phyloP scores from a whole-genome alignment of 2,888 invertebrate genomes.

The Pandemis heparana region DNA sequence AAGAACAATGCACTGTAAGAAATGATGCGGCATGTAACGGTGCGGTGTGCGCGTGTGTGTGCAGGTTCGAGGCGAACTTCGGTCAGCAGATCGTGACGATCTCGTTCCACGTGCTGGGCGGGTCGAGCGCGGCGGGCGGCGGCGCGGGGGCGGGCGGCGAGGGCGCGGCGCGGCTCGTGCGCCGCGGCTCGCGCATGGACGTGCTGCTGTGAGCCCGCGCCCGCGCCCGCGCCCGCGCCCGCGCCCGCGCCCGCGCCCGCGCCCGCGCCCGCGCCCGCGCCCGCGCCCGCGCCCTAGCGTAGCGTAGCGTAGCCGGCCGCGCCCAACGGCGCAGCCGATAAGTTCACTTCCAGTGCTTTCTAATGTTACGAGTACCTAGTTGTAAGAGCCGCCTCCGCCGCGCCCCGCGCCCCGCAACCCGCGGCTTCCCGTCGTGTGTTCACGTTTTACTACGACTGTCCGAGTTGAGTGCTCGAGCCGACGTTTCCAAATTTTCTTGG shows the following conservation, averaged over 20 bases:
- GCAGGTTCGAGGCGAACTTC: slow-evolving; percentile 93
- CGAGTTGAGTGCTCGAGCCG: too few species aligned
- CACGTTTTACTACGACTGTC: too few species aligned
- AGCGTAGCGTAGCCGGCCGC: neutral
- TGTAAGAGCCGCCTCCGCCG: slow-evolving; percentile 14
- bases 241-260: slow-evolving; percentile 30
- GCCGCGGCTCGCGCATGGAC: slow-evolving; percentile 75
- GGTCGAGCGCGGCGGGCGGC: slow-evolving; percentile 44
- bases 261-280: slow-evolving; percentile 28
- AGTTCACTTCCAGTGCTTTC: slow-evolving; percentile 39
- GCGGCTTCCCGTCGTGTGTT: neutral
- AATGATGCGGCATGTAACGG: too few species aligned
- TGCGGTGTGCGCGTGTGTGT: neutral
- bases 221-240: slow-evolving; percentile 41
- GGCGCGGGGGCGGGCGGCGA: slow-evolving; percentile 43
- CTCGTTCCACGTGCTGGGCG: slow-evolving; percentile 84
- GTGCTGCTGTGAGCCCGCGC: slow-evolving; percentile 79
- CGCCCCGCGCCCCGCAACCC: slow-evolving; percentile 21
- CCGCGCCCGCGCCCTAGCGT: neutral
- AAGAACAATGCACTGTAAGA: too few species aligned
- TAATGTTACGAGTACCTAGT: slow-evolving; percentile 22
- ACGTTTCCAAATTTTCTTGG: too few species aligned
- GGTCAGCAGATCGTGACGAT: slow-evolving; percentile 93
- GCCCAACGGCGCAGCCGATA: slow-evolving; percentile 6
- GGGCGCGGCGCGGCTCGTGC: slow-evolving; percentile 48